Percentiles rank a stretch among this genome's conserved stretches.
Evolutionary conservation across 2,888 invertebrate species (phyloP).

Genomic region (Leptopilina myrica): DNA sequence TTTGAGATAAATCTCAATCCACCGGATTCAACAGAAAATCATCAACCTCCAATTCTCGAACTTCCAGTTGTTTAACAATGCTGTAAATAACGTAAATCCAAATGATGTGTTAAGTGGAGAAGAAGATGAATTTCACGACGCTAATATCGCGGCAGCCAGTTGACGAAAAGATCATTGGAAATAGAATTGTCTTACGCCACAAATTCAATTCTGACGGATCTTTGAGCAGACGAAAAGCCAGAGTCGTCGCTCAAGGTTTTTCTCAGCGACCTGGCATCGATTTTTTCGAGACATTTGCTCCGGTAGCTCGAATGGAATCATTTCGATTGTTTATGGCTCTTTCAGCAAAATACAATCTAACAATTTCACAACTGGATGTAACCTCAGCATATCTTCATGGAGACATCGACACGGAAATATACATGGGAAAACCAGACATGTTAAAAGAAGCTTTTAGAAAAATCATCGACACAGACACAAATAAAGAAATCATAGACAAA

Average conservation of each 20-base stretch:
- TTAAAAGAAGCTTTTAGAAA: neutral
- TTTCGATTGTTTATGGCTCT: neutral
- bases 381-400: constrained; percentile 5
- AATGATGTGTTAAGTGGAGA: neutral
- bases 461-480: neutral
- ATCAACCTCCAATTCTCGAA: too few relatives aligned
- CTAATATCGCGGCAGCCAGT: neutral
- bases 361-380: neutral
- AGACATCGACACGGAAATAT: neutral
- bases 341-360: neutral
- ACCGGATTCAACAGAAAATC: too few relatives aligned
- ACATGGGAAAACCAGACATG: constrained; percentile 3
- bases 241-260: too few relatives aligned
- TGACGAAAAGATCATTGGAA: too few relatives aligned
- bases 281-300: constrained; percentile 9
- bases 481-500: neutral
- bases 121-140: neutral
- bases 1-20: too few relatives aligned
- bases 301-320: constrained; percentile 12
- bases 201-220: too few relatives aligned
- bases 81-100: neutral
- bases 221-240: too few relatives aligned
- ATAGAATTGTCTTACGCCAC: too few relatives aligned
- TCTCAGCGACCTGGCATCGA: neutral
- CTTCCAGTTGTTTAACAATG: neutral